These are phyloP conservation scores for Microcebus murinus DNA, from an alignment of 2,113 vertebrate species.

Conservation along the genomic window DNA sequence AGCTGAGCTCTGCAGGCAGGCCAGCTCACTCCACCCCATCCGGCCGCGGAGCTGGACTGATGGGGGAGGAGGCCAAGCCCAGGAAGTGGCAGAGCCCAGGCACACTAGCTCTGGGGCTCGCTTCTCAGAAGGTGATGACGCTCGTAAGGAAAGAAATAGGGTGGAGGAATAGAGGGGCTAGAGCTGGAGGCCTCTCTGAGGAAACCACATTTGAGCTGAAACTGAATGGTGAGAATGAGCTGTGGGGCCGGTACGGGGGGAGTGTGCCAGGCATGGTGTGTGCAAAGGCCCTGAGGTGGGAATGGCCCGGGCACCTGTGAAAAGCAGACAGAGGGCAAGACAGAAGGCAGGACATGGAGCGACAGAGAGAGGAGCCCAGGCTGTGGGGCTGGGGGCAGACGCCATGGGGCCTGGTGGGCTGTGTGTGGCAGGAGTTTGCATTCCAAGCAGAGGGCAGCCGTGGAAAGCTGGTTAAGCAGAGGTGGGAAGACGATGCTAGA, in stretches of 20 bases:
- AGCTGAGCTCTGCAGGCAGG: not conserved
- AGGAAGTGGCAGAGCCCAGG: not conserved
- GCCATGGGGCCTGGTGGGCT: rapidly evolving
- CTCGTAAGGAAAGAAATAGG: not conserved
- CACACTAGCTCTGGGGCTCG: rapidly evolving
- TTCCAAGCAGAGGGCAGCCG: rapidly evolving
- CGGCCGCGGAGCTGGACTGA: rapidly evolving
- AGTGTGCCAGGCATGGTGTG: rapidly evolving
- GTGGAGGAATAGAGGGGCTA: not conserved
- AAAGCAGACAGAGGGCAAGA: not conserved
- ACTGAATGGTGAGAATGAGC: rapidly evolving
- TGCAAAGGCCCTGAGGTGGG: not conserved
- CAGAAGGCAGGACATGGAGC: not conserved
- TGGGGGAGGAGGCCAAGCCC: not conserved
- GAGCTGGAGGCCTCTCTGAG: not conserved
- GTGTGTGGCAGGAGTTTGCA: rapidly evolving
- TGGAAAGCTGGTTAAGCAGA: not conserved
- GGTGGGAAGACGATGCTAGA: too few species aligned
- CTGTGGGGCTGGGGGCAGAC: not conserved
- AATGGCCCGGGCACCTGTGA: rapidly evolving
- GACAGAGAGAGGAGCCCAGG: not conserved
- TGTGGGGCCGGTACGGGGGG: rapidly evolving
- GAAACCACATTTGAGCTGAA: not conserved
- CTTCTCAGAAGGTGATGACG: not conserved
- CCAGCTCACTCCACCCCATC: not conserved